phyloP scores from a whole-genome alignment of 2,888 invertebrate genomes.

The Aporophyla nigra region DNA sequence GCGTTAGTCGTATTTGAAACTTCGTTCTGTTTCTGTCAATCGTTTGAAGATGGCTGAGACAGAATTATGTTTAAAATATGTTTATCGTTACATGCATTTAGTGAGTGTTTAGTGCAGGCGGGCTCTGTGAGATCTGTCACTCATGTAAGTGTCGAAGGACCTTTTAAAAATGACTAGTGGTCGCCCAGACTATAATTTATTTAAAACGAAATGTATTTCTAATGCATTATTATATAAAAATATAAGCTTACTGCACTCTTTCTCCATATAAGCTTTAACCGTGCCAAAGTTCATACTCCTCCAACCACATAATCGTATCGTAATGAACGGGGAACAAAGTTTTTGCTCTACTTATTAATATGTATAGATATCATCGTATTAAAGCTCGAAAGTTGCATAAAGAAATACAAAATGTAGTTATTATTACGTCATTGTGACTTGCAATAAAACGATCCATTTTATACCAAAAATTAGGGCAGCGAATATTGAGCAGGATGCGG shows the following conservation, averaged over 20 bases:
- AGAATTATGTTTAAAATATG: not conserved
- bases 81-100: not conserved
- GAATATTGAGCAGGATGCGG: constrained; percentile 11
- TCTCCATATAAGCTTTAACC: no score
- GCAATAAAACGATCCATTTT: constrained; percentile 16
- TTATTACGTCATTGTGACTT: constrained; percentile 7
- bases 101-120: not conserved
- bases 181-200: no score
- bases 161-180: no score
- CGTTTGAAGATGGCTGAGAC: not conserved
- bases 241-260: no score
- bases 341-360: no score
- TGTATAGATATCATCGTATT: not conserved
- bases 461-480: constrained; percentile 31
- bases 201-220: no score
- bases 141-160: not conserved
- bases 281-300: no score
- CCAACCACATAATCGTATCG: no score
- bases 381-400: not conserved
- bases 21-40: not conserved
- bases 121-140: not conserved
- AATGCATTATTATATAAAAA: no score
- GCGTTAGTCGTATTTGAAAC: not conserved
- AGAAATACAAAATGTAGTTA: constrained; percentile 7
- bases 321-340: no score